Percentiles rank a stretch among this genome's conserved stretches.
Conservation (phyloP, 2,113 vertebrate genomes). For the Delphinapterus leucas region DNA sequence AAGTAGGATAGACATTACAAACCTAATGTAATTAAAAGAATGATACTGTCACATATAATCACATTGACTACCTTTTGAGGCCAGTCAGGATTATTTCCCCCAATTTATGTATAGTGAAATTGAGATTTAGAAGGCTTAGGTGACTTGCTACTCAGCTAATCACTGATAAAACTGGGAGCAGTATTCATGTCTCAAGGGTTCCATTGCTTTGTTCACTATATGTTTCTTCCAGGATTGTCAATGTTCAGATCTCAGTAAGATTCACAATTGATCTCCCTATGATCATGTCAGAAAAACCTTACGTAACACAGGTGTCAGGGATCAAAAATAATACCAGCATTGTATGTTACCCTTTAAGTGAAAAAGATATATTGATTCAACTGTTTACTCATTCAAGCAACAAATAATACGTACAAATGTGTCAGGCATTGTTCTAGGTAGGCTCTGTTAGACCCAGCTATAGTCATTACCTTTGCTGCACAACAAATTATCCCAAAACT, state of each 20-base stretch:
- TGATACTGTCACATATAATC: background rate
- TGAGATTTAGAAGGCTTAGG: background rate
- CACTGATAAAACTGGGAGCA: background rate
- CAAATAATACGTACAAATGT: background rate
- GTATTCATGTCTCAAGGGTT: background rate
- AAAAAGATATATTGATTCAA: background rate
- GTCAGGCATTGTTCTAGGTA: background rate
- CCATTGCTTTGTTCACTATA: background rate
- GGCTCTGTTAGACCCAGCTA: background rate
- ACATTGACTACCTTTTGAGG: background rate
- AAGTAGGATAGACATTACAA: background rate
- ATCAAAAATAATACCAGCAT: background rate
- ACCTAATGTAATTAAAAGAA: constrained; percentile 1
- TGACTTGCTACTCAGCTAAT: background rate
- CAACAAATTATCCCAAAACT: background rate
- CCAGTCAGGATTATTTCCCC: background rate
- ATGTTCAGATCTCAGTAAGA: background rate
- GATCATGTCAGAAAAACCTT: background rate
- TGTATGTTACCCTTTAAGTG: background rate
- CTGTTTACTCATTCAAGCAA: constrained; percentile 17
- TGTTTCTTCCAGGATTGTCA: background rate
- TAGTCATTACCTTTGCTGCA: background rate
- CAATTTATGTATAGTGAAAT: background rate
- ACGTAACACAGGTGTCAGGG: background rate
- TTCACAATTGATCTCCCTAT: background rate